Base-by-base conservation (phyloP, 2,888 invertebrate species). In the Nyleta sp. region DNA sequence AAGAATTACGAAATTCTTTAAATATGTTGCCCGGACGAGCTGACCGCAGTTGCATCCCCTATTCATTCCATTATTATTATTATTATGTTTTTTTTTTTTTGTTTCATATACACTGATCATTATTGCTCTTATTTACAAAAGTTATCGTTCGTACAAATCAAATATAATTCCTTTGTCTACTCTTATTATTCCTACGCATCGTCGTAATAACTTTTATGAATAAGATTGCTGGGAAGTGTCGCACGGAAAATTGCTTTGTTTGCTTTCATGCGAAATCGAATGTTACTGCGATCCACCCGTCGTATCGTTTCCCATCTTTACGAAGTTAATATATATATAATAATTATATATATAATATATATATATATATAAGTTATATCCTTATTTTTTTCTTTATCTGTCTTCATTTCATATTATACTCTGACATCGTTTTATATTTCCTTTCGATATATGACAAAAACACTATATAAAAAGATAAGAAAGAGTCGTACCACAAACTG, bases 401-500 rank as follows among this genome's bases (percentile, higher is more conserved):
- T 52, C 35, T 60, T 38, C 67, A 59, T 60, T 67, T 74, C 52
- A 74, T 44, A 65, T 64, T 75, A 57, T 65, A 64, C 52, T 72
- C 65, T 80, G 57, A 71, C 78, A 73, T 77, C 70, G 64, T 74
- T 76, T 71, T 60, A 78, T 80, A 71, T 55, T 74, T 74, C 81
- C 78, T 67, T 83, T 83, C 71, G 46, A 83, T 77, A 72, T 83
- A 84, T 77, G 84, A 85, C 80, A 81, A 84, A 59, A 83, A 73
- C 65, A 68, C 83, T 84, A 84, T 78, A 77, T 68, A 81, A 81
- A 84, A 53, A 28, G 80, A 84, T 85, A 86, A 77, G 83, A 84
- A 82, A 82, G 71, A 81, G 77, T 28, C 28, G 81, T 83, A 80
- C 83, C 77, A 83, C 76, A 59, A 75, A 62, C 60, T 18, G 13